These are phyloP conservation scores for Cantharis flavilabris DNA, from an alignment of 2,888 invertebrate species.

Conservation along the genomic window DNA sequence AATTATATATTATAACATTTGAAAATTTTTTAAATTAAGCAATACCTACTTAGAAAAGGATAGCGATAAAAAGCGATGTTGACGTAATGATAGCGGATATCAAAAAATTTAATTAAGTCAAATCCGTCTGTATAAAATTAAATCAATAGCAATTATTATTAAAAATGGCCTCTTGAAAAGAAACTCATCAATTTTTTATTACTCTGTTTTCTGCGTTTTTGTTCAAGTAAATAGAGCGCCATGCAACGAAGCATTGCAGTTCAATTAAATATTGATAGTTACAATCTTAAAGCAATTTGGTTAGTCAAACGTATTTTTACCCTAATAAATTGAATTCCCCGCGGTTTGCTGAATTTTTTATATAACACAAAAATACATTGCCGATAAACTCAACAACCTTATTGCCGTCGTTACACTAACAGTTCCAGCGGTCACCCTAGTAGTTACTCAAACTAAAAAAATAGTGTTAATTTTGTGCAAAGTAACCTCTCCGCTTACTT, in stretches of 20 bases:
- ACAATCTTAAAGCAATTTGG: not conserved
- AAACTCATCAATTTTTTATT: not conserved
- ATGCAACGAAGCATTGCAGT: not conserved
- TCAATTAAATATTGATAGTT: not conserved
- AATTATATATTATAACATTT: slow-evolving; percentile 22
- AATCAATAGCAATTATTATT: not conserved
- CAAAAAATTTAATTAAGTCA: not conserved
- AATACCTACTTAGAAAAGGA: not conserved
- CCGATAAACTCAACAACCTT: not conserved
- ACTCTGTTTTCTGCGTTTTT: not conserved
- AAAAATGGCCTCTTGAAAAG: not conserved
- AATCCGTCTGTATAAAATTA: not conserved
- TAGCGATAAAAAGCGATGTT: not conserved
- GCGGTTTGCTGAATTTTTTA: not conserved
- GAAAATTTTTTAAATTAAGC: not conserved
- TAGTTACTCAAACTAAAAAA: too few relatives aligned
- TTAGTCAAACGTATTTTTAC: not conserved
- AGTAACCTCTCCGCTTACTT: too few relatives aligned
- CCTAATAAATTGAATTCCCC: not conserved
- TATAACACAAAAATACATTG: not conserved
- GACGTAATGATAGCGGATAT: not conserved
- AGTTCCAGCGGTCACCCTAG: not conserved
- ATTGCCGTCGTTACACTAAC: not conserved
- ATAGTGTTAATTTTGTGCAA: too few relatives aligned
- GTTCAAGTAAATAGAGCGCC: not conserved